Percentiles rank a stretch among this genome's conserved stretches.
These are phyloP conservation scores for Eretmochelys imbricata DNA, from an alignment of 2,113 vertebrate species.

Conservation along the genomic window DNA sequence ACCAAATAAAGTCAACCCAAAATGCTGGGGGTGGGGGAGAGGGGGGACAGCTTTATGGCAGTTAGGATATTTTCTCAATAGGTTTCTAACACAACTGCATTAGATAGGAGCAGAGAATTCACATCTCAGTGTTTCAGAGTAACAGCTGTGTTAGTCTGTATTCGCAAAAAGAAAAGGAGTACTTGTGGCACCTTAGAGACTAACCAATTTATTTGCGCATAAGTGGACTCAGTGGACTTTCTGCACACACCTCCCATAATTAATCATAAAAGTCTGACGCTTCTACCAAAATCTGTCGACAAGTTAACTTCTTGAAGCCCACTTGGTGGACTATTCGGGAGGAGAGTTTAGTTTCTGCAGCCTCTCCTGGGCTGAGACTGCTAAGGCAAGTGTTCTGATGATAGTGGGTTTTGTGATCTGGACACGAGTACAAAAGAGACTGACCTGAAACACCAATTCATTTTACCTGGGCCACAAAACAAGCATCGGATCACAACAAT, in stretches of 20 bases:
- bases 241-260: not conserved
- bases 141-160: too few species aligned
- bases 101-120: not conserved
- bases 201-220: too few species aligned
- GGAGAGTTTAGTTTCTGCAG: not conserved
- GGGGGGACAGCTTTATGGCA: not conserved
- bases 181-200: too few species aligned
- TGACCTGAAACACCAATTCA: not conserved
- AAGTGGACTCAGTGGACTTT: not conserved
- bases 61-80: not conserved
- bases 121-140: not conserved
- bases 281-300: not conserved
- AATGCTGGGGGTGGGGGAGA: fast-evolving
- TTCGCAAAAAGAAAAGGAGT: too few species aligned
- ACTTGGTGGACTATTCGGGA: not conserved
- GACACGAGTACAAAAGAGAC: fast-evolving
- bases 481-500: not conserved
- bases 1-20: not conserved
- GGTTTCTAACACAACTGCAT: not conserved
- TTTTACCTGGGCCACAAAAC: not conserved
- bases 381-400: not conserved
- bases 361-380: not conserved
- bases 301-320: fast-evolving
- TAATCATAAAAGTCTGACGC: not conserved
- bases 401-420: fast-evolving